These are phyloP conservation scores for Lagria hirta DNA, from an alignment of 2,888 invertebrate genomes.

Conservation along the genomic window DNA sequence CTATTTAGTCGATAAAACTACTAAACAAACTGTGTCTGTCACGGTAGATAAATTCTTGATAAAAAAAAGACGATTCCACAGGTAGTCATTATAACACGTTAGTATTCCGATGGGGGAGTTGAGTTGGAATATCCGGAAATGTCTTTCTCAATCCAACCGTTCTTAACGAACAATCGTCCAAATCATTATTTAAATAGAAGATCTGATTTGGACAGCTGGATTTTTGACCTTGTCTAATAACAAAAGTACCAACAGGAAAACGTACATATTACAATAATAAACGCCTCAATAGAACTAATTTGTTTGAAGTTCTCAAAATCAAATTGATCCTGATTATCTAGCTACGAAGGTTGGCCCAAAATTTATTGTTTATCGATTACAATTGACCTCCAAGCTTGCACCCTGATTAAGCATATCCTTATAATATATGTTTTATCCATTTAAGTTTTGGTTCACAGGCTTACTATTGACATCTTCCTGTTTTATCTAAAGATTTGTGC, in stretches of 20 bases:
- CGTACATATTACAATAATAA: conserved; percentile 35
- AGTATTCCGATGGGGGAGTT: conserved; percentile 38
- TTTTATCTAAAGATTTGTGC: too few species aligned
- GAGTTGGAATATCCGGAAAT: conserved; percentile 39
- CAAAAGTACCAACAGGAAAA: conserved; percentile 35
- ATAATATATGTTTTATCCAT: too few species aligned
- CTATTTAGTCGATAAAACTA: conserved; percentile 8
- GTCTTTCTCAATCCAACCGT: conserved; percentile 32
- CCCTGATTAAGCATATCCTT: too few species aligned
- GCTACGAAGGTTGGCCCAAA: too few species aligned
- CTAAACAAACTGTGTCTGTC: conserved; percentile 31
- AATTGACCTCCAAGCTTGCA: too few species aligned
- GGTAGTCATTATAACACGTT: conserved; percentile 39
- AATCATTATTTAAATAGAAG: conserved; percentile 6
- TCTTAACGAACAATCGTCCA: conserved; percentile 19
- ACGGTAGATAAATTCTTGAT: conserved; percentile 32
- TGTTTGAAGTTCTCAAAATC: too few species aligned
- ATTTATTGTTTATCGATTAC: too few species aligned
- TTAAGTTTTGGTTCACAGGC: too few species aligned
- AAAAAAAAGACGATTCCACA: conserved; percentile 29
- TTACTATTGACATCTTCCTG: too few species aligned
- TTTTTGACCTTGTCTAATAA: conserved; percentile 39
- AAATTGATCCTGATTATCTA: too few species aligned
- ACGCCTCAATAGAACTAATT: conserved; percentile 30
- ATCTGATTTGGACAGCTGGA: conserved; percentile 35